Base-by-base conservation (phyloP, 2,113 vertebrate genomes). In the Hiodon alosoides region DNA sequence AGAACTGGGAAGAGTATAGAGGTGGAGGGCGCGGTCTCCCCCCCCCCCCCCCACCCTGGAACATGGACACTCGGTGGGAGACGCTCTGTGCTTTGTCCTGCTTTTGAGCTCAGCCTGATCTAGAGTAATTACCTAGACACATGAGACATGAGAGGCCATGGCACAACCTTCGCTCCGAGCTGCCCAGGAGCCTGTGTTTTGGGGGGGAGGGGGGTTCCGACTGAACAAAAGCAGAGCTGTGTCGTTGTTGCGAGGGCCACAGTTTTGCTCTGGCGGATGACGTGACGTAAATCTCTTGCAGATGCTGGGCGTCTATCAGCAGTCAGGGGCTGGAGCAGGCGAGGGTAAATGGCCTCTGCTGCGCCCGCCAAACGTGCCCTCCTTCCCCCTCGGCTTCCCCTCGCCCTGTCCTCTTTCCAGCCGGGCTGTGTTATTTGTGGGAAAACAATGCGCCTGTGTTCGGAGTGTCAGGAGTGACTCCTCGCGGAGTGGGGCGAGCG, bases 101-200 rank as follows among this genome's bases (percentile, higher is more conserved):
- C 16, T 86, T 89, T 87, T 91, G 86, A 89, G 90, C 86, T 92
- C 73, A 50, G 89, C 88, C 86, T 87, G 80, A 92, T 91, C 92
- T 94, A 91, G 90, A 94, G 91, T 94, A 93, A 94, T 93, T 94
- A 90, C 91, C 90, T 90, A 94, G 86, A 92, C 79, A 85, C 88
- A 93, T 94, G 92, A 93, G 93, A 94, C 92, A 93, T 93, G 92
- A 94, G 93, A 87, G 90, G 86, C 90, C 73, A 87, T 89, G 93
- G 93, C 95, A 95, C 93, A 95, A 92, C 90, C 94, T 92, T 92
- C 90, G 89, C 87, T 94, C 88, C 69, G 53, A 86, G 64, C 11
- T 10, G 64, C 48, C 64, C 31, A 9, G 90, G 55, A 47, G 14
- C 85, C 65, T 53, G 69, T 71, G 77, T 60, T 73, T 78, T 73